Conservation (phyloP, 2,888 invertebrate species). For the Sinodicranocentrus sp. region DNA sequence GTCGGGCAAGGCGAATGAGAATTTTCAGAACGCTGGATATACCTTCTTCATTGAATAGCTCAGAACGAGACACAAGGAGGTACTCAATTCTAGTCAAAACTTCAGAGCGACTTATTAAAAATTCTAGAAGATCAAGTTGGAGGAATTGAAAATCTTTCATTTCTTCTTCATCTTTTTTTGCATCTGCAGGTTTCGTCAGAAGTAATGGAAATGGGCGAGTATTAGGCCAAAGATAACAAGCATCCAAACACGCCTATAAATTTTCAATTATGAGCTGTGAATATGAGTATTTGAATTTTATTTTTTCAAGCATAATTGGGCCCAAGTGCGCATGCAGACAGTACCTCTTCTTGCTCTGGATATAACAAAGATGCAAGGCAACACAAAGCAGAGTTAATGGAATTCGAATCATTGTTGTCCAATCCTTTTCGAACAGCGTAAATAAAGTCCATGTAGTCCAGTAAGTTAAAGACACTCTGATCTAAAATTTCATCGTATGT, state of each 20-base stretch:
- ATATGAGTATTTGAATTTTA: not conserved
- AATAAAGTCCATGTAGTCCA: conserved; percentile 72
- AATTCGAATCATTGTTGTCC: conserved; percentile 65
- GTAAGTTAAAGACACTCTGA: conserved; percentile 64
- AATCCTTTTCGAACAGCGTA: conserved; percentile 66
- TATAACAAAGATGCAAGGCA: conserved; percentile 70
- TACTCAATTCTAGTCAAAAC: conserved; percentile 67
- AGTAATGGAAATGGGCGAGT: conserved; percentile 66
- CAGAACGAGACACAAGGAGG: conserved; percentile 49
- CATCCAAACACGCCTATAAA: conserved; percentile 46
- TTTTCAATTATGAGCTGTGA: not conserved
- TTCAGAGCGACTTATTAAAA: conserved; percentile 69
- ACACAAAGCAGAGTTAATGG: conserved; percentile 67
- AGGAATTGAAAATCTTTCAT: conserved; percentile 92
- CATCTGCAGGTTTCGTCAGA: conserved; percentile 79
- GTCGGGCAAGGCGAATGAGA: conserved; percentile 87
- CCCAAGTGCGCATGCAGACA: not conserved
- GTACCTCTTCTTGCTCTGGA: conserved; percentile 71
- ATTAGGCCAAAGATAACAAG: conserved; percentile 60
- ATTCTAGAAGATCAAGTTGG: conserved; percentile 88
- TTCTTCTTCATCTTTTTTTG: conserved; percentile 78
- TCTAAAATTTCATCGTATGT: conserved; percentile 70
- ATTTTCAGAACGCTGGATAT: conserved; percentile 88
- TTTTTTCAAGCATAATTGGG: too few species aligned
- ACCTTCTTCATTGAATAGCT: conserved; percentile 68